Evolutionary conservation across 2,888 invertebrate species (phyloP).

Genomic region (Actias luna): DNA sequence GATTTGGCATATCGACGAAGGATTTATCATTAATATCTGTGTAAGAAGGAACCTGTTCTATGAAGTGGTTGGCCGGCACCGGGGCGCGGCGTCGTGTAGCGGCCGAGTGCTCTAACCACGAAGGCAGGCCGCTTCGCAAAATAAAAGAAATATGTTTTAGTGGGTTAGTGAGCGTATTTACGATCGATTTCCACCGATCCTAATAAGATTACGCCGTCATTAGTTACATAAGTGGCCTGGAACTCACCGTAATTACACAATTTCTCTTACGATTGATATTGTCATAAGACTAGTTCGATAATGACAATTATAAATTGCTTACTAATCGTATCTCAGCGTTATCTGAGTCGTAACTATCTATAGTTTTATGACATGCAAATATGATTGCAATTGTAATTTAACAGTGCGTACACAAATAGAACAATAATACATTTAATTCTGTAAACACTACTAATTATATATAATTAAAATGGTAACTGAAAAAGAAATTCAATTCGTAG

Average conservation of each 20-base stretch:
- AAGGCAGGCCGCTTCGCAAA: constrained; percentile 65
- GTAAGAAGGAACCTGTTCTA: constrained; percentile 63
- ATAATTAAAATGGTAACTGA: not conserved
- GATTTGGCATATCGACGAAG: not conserved
- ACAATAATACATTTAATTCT: no score
- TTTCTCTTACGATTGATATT: constrained; percentile 55
- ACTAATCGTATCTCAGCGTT: not conserved
- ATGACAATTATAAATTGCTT: constrained; percentile 19
- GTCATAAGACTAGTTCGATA: constrained; percentile 42
- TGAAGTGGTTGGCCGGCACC: not conserved
- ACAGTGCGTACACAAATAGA: no score
- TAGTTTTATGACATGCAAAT: no score
- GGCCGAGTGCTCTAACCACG: constrained; percentile 40
- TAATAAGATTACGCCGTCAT: constrained; percentile 76
- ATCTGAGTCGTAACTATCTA: no score
- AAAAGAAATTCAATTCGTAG: not conserved
- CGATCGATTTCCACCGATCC: constrained; percentile 68
- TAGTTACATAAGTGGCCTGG: constrained; percentile 69
- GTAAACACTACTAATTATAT: no score
- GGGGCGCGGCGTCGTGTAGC: not conserved
- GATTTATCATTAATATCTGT: not conserved
- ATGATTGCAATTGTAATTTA: no score
- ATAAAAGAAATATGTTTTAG: constrained; percentile 82
- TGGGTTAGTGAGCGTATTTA: constrained; percentile 80
- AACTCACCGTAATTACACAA: constrained; percentile 63